A percentile compares a stretch with the other conserved stretches of the same genome.
phyloP scores from a whole-genome alignment of 2,113 vertebrate genomes.

The Paradoxurus hermaphroditus region DNA sequence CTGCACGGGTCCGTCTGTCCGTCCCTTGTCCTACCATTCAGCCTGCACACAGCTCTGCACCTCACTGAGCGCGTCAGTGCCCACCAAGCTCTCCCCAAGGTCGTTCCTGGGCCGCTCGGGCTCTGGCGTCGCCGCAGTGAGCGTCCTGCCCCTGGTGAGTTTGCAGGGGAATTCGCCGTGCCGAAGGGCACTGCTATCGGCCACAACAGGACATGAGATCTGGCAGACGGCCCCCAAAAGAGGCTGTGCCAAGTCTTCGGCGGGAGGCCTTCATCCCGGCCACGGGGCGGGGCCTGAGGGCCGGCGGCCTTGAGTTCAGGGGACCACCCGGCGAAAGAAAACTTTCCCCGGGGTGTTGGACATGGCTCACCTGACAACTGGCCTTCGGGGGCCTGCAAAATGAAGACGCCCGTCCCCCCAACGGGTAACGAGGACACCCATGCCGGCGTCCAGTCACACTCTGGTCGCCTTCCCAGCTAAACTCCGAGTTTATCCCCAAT shows the following conservation, averaged over 20 bases:
- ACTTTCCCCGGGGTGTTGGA: background rate
- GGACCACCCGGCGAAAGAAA: background rate
- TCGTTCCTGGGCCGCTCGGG: background rate
- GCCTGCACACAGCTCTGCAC: background rate
- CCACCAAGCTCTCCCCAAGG: background rate
- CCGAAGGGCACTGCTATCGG: background rate
- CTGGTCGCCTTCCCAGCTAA: background rate
- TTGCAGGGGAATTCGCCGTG: accelerated
- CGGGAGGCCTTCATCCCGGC: background rate
- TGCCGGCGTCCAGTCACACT: background rate
- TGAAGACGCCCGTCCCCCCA: background rate
- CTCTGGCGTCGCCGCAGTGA: background rate
- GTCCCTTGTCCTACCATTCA: background rate
- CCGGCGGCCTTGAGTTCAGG: background rate
- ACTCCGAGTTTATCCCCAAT: no score
- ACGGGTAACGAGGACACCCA: no score
- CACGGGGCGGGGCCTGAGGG: background rate
- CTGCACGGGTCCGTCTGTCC: background rate
- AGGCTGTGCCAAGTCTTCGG: background rate
- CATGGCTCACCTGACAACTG: background rate
- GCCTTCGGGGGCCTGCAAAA: background rate
- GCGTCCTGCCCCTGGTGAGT: background rate
- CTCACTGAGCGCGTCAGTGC: background rate
- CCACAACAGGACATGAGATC: background rate
- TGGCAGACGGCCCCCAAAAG: background rate